phyloP scores from a whole-genome alignment of 2,113 vertebrate species.

The Elephantulus edwardii region DNA sequence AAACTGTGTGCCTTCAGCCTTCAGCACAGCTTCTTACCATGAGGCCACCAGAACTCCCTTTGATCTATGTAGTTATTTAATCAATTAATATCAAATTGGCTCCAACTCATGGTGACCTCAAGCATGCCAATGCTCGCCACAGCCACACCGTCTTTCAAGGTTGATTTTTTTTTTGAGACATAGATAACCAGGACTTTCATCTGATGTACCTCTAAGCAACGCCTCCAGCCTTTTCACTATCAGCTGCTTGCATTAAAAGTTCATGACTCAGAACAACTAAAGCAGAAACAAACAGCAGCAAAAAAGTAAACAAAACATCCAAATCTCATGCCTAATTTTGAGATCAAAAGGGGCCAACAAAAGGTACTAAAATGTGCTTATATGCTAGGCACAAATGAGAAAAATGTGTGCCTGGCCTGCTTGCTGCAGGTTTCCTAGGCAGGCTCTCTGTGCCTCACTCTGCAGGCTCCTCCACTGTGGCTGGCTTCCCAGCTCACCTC shows the following conservation, averaged over 20 bases:
- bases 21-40: too few relatives aligned
- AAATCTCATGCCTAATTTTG: neutral
- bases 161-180: neutral
- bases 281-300: neutral
- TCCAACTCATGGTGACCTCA: too few relatives aligned
- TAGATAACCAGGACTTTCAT: neutral
- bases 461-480: neutral
- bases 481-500: conserved; percentile 59
- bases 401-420: rapidly evolving
- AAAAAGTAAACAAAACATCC: neutral
- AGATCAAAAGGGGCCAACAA: neutral
- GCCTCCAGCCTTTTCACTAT: neutral
- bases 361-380: neutral
- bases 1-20: too few relatives aligned
- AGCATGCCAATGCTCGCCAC: too few relatives aligned
- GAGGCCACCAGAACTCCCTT: too few relatives aligned
- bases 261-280: neutral
- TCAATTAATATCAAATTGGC: too few relatives aligned
- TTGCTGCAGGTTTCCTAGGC: neutral
- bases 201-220: neutral
- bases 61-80: too few relatives aligned
- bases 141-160: neutral
- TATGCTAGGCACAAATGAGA: neutral
- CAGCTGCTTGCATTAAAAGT: neutral
- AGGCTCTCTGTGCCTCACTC: neutral